Base-by-base conservation (phyloP, 2,888 invertebrate species). In the Caenorhabditis angaria region DNA sequence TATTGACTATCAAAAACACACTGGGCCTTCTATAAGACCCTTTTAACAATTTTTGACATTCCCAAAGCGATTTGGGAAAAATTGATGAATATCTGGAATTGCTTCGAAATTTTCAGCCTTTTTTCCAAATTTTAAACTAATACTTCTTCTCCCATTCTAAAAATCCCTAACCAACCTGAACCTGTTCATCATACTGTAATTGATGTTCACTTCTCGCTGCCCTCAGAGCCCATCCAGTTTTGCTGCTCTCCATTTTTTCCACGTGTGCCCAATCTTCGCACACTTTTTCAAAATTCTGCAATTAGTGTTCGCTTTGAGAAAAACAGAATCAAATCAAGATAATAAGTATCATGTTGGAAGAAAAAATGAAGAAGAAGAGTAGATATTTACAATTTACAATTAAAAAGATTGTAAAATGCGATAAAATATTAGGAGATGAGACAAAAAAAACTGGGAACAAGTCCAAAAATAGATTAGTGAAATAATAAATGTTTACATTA, bases 201-300 rank as follows among this genome's bases (percentile, higher is more conserved):
- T 69, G 69, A 56, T 69, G 63, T 56, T 69, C 69, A 64, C 69
- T 69, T 35, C 60, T 58, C 8, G 69, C 62, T 8, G 63, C 63
- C 50, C 69, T 48, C 5, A 69, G 60, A 54, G 62, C 63, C 68
- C 68, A 68, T 50, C 24, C 50, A 10, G 50, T 8, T 50, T 50
- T 50, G 5, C 8, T 10, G 35, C 35, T 24, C 10, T 50, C 50
- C 50, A 50, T 50, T 50, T 54, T 10, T 54, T 27, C 14, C 27
- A 8, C 24, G 50, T 50, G 50, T 50, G 50, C 50, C 24, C 50
- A 24, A 20, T 50, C 1, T 50, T 50, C 50, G 27, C 54, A 54
- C 54, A 54, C 54, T 54, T 54, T 10, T 54, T 6, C 18, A 14
- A 18, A 54, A 54, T 51, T 24, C 51, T 4, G 22, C 20, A n/a